Evolutionary conservation across 1,140 invertebrate species (phyloP).

Genomic region (Amyelois transitella): DNA sequence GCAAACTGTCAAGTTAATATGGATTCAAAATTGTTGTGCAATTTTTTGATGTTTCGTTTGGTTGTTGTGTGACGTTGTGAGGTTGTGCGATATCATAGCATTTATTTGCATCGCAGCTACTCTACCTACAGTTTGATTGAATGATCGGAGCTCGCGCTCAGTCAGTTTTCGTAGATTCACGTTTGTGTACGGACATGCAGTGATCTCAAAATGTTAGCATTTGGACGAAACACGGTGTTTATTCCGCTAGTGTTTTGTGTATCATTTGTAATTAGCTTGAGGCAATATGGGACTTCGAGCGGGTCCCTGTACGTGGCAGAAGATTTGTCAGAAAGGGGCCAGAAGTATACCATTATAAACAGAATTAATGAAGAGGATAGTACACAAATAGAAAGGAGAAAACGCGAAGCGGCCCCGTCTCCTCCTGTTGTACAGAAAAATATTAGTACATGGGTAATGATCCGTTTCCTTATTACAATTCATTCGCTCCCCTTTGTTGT

Average conservation of each 20-base stretch:
- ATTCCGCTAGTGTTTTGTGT: conserved; percentile 41
- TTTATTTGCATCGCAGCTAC: too few relatives aligned
- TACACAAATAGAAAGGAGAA: conserved; percentile 37
- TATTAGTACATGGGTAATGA: conserved; percentile 66
- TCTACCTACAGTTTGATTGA: too few relatives aligned
- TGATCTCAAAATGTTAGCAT: conserved; percentile 64
- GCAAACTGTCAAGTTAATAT: too few relatives aligned
- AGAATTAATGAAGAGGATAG: conserved; percentile 27
- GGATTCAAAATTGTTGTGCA: too few relatives aligned
- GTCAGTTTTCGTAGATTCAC: neutral
- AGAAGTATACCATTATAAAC: conserved; percentile 46
- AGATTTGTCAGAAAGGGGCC: conserved; percentile 18
- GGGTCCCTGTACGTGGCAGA: conserved; percentile 54
- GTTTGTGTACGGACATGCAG: conserved; percentile 44
- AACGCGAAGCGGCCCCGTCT: conserved; percentile 48
- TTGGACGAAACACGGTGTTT: conserved; percentile 44
- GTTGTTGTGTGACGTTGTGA: too few relatives aligned
- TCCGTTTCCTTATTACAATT: conserved; percentile 53
- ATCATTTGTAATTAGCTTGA: conserved; percentile 37
- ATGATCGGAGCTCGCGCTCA: neutral
- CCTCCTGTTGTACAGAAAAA: conserved; percentile 41
- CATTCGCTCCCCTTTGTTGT: conserved; percentile 43
- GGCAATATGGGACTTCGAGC: conserved; percentile 38
- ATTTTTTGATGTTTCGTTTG: too few relatives aligned
- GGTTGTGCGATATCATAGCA: too few relatives aligned